These are phyloP conservation scores for Pristiophorus japonicus DNA, from an alignment of 2,113 vertebrate genomes.

Conservation along the genomic window DNA sequence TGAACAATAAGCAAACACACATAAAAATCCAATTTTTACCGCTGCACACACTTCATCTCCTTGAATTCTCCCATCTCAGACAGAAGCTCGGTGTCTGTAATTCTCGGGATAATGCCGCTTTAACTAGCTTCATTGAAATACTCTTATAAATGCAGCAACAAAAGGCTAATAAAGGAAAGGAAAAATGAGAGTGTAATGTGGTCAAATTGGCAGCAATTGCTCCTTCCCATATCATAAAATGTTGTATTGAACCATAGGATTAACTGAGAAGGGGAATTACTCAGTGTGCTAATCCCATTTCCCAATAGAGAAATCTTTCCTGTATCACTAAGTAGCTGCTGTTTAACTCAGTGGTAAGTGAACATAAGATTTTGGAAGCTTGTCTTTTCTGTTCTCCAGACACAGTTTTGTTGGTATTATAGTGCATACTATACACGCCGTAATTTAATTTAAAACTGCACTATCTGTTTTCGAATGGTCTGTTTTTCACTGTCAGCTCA, in stretches of 20 bases:
- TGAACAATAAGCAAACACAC: too few species aligned
- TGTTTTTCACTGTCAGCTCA: not conserved
- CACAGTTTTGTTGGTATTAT: not conserved
- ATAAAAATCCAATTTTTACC: too few species aligned
- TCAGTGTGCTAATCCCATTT: slow-evolving; percentile 18
- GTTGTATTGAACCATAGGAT: slow-evolving; percentile 20
- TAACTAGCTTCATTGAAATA: too few species aligned
- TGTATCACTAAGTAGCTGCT: slow-evolving; percentile 21
- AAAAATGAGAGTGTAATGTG: too few species aligned
- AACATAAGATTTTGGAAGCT: not conserved
- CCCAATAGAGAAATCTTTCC: slow-evolving; percentile 25
- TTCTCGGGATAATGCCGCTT: too few species aligned
- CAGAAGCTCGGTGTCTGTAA: too few species aligned
- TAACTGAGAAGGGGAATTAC: slow-evolving; percentile 16
- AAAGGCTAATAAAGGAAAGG: too few species aligned
- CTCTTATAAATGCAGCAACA: too few species aligned
- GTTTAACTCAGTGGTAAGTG: not conserved
- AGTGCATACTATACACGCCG: not conserved
- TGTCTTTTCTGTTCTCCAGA: not conserved
- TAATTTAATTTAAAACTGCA: slow-evolving; percentile 23
- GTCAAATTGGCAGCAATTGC: too few species aligned
- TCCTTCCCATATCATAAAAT: too few species aligned
- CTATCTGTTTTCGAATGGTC: not conserved
- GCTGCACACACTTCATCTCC: too few species aligned
- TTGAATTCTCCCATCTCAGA: too few species aligned